A percentile compares a stretch with the other conserved stretches of the same genome.
These are phyloP conservation scores for Liopterus haemorrhoidalis DNA, from an alignment of 2,888 invertebrate genomes.

Conservation along the genomic window DNA sequence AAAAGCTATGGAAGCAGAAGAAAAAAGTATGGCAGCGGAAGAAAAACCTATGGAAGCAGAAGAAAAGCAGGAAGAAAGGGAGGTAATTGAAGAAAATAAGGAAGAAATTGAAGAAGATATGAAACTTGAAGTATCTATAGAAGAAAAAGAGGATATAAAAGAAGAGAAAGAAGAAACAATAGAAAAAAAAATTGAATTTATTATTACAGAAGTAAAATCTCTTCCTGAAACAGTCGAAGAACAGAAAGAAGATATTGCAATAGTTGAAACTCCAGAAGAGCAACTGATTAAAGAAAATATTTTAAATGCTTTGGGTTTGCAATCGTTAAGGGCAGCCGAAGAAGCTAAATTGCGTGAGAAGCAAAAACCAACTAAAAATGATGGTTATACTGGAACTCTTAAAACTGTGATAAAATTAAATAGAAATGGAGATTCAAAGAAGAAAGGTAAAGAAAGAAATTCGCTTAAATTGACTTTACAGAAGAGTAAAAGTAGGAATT, in stretches of 20 bases:
- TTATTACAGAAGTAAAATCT: slow-evolving; percentile 40
- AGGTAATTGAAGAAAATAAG: slow-evolving; percentile 11
- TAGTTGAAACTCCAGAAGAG: slow-evolving; percentile 36
- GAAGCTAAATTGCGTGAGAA: slow-evolving; percentile 49
- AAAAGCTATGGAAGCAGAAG: slow-evolving; percentile 9
- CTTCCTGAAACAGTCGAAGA: slow-evolving; percentile 8
- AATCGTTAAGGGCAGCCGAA: slow-evolving; percentile 69
- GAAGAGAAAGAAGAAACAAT: slow-evolving; percentile 5
- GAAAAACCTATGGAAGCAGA: slow-evolving; percentile 39
- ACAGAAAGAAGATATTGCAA: slow-evolving; percentile 33
- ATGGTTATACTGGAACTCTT: slow-evolving; percentile 68
- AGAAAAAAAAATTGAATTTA: slow-evolving; percentile 5
- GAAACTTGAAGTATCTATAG: slow-evolving; percentile 5
- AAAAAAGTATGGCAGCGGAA: slow-evolving; percentile 19
- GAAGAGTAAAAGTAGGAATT: slow-evolving; percentile 59
- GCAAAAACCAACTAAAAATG: slow-evolving; percentile 33
- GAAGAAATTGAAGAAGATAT: slow-evolving; percentile 18
- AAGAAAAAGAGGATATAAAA: slow-evolving; percentile 10
- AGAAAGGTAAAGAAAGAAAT: slow-evolving; percentile 59
- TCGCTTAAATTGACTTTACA: slow-evolving; percentile 75
- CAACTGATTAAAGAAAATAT: slow-evolving; percentile 60
- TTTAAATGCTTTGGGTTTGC: slow-evolving; percentile 65
- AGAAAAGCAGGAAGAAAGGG: slow-evolving; percentile 12
- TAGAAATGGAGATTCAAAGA: slow-evolving; percentile 55
- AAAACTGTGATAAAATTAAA: slow-evolving; percentile 79